Evolutionary conservation across 2,113 vertebrate genomes (phyloP).

Genomic region (Lipophrys pholis): DNA sequence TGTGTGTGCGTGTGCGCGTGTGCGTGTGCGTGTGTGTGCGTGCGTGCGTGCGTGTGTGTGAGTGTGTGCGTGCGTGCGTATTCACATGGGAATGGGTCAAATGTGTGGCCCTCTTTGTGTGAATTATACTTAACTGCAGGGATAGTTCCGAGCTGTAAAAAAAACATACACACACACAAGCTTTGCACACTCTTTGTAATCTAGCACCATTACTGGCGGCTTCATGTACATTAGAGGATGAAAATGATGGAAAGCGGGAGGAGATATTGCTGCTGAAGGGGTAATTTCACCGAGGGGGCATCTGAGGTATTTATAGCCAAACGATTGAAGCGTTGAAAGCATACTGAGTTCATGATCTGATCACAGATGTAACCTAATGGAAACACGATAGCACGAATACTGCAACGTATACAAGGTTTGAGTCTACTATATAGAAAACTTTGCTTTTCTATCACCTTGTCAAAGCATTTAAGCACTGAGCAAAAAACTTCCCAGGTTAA

Average conservation of each 20-base stretch:
- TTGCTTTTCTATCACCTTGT: conserved; percentile 61
- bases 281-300: conserved; percentile 70
- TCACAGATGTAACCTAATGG: conserved; percentile 58
- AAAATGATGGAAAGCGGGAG: conserved; percentile 65
- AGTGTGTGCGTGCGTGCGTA: conserved; percentile 4
- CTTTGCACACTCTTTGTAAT: conserved; percentile 72
- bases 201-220: conserved; percentile 77
- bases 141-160: conserved; percentile 70
- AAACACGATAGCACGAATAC: conserved; percentile 40
- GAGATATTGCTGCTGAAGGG: conserved; percentile 58
- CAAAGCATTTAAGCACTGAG: conserved; percentile 54
- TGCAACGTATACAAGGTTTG: conserved; percentile 27
- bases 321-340: conserved; percentile 65
- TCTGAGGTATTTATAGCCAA: conserved; percentile 76
- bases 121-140: conserved; percentile 79
- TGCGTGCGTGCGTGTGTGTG: conserved; percentile 22
- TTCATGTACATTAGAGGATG: conserved; percentile 80
- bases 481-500: conserved; percentile 67
- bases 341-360: conserved; percentile 62
- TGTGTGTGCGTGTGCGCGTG: no score
- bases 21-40: conserved; percentile 19
- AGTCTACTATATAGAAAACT: conserved; percentile 41
- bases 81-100: conserved; percentile 45
- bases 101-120: conserved; percentile 61
- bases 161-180: conserved; percentile 35